Base-by-base conservation (phyloP, 1,140 invertebrate species). In the Leptonema lineaticorne region DNA sequence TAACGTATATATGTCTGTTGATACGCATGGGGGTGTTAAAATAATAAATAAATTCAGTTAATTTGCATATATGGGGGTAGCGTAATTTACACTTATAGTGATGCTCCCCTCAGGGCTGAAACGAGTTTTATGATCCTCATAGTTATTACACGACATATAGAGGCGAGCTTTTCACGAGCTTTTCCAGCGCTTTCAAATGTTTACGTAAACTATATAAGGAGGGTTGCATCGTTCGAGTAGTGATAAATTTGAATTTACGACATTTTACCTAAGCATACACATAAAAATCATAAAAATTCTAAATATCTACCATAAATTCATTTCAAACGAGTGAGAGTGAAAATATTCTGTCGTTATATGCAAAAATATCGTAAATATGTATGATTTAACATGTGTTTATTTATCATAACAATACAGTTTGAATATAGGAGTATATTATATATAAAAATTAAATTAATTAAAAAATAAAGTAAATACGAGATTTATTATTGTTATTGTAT, bases 121-220 rank as follows among this genome's bases (percentile, higher is more conserved):
- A 26, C 20, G 53, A 29, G 53, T 57, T 57, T 57, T 57, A 57
- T 26, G 53, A 28, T n/a, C 26, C 9, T 30, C 53, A 22, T 28
- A 57, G 48, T 29, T 57, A 57, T 57, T 57, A 57, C 26, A 9
- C 46, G 46, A 41, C 37, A 20, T 8, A n/a, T n/a, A 20, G 16
- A 57, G 14, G 53, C 26, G 26, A 57, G 53, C 48, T 27, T 24
- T 22, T 24, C 48, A 9, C 24, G 20, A 53, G 20, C n/a, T 20
- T 20, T 53, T 53, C 48, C 20, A 53, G 18, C 14, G 24, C 53
- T 27, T 28, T 57, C 28, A 57, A 57, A 57, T 29, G 28, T 30
- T 28, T 28, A 22, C n/a, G 28, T 28, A 57, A 57, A 30, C 53
- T 57, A 48, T 57, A n/a, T 28, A 26, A 30, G n/a, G 53, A 16